These are phyloP conservation scores for Thymelicus acteon DNA, from an alignment of 2,888 invertebrate genomes.

Conservation along the genomic window DNA sequence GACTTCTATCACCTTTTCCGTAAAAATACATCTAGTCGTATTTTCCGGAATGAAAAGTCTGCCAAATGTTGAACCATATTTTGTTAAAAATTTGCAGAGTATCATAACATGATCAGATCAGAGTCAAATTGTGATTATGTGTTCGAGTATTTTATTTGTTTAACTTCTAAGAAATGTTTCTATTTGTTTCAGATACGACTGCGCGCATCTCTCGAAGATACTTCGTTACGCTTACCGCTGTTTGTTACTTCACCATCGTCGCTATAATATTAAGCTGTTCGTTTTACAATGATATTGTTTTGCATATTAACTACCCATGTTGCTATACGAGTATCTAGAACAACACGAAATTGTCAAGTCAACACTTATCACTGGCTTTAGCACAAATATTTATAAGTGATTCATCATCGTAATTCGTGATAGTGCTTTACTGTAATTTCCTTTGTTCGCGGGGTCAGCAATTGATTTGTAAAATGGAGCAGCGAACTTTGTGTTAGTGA, in stretches of 20 bases:
- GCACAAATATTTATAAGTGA: conserved; percentile 37
- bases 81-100: too few species aligned
- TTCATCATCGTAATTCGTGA: conserved; percentile 55
- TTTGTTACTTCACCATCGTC: conserved; percentile 45
- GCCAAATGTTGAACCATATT: too few species aligned
- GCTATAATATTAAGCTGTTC: conserved; percentile 53
- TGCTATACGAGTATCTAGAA: conserved; percentile 51
- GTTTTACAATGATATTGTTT: conserved; percentile 59
- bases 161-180: conserved; percentile 1
- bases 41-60: too few species aligned
- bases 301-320: conserved; percentile 39
- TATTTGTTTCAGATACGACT: conserved; percentile 75
- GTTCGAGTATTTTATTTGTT: background rate
- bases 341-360: conserved; percentile 60
- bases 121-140: too few species aligned
- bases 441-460: conserved; percentile 54
- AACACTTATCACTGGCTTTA: conserved; percentile 60
- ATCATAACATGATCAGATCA: too few species aligned
- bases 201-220: conserved; percentile 59
- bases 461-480: conserved; percentile 57
- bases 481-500: conserved; percentile 48
- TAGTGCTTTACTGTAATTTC: conserved; percentile 67
- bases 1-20: too few species aligned
- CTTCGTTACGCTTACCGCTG: conserved; percentile 28
- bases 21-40: too few species aligned